Evolutionary conservation across 2,888 invertebrate genomes (phyloP).

Genomic region (Gisinianus flammeolus): DNA sequence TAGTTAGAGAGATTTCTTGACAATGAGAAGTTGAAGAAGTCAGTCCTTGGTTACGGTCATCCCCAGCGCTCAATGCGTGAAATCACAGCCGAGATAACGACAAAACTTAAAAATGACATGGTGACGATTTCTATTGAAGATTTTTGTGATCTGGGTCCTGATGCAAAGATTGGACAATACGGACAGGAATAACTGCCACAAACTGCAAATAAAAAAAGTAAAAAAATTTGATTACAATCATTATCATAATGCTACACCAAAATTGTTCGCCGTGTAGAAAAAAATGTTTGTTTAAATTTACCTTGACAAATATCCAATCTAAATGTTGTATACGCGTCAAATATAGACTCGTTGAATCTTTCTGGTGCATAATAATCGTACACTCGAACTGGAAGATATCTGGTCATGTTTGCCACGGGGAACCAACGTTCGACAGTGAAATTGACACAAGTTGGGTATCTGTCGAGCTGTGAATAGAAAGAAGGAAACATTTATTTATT

Average conservation of each 20-base stretch:
- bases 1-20: constrained; percentile 5
- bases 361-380: constrained; percentile 98
- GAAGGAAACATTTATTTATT: neutral
- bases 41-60: neutral
- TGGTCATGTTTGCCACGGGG: constrained; percentile 95
- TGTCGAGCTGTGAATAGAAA: constrained; percentile 71
- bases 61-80: constrained; percentile 30
- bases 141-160: constrained; percentile 39
- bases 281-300: neutral
- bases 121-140: constrained; percentile 54
- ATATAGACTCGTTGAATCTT: constrained; percentile 89
- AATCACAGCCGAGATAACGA: constrained; percentile 28
- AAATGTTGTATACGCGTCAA: constrained; percentile 84
- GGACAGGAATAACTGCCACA: constrained; percentile 89
- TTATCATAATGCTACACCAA: neutral
- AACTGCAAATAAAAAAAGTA: constrained; percentile 63
- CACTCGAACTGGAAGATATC: constrained; percentile 84
- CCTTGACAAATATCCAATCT: constrained; percentile 84
- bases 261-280: neutral
- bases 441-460: constrained; percentile 84
- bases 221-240: neutral
- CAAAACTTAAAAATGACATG: constrained; percentile 37
- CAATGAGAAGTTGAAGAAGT: neutral
- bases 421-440: constrained; percentile 93
- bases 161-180: constrained; percentile 57